Conservation (phyloP, 1,140 invertebrate genomes). For the Druon quercuslanigerum region DNA sequence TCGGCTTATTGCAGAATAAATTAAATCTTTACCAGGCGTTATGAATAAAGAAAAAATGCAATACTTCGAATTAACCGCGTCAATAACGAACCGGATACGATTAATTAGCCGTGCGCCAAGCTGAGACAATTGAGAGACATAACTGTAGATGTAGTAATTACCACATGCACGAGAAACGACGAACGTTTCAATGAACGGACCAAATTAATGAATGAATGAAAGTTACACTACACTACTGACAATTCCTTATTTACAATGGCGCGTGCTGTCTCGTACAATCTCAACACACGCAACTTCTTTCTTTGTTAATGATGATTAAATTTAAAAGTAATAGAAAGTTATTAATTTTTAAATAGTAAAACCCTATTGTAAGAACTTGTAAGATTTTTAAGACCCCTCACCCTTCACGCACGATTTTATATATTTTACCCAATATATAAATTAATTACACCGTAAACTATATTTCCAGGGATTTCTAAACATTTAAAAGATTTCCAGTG, state of each 20-base stretch:
- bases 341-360: no score
- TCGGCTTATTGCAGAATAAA: no score
- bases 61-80: slow-evolving; percentile 38
- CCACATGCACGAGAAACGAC: not conserved
- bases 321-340: not conserved
- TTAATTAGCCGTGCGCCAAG: slow-evolving; percentile 48
- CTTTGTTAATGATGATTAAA: not conserved
- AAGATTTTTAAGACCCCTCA: no score
- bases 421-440: no score
- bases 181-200: slow-evolving; percentile 6
- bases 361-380: no score
- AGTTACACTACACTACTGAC: slow-evolving; percentile 9
- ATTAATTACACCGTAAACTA: no score
- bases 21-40: no score
- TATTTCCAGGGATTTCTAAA: no score
- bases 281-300: not conserved
- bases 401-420: no score
- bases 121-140: slow-evolving; percentile 38
- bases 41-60: slow-evolving; percentile 1
- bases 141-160: slow-evolving; percentile 44
- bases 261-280: not conserved
- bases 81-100: slow-evolving; percentile 49
- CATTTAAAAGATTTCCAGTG: no score
- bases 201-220: slow-evolving; percentile 14
- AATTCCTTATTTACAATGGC: not conserved